Conservation (phyloP, 2,113 vertebrate genomes). For the Phaethon lepturus region DNA sequence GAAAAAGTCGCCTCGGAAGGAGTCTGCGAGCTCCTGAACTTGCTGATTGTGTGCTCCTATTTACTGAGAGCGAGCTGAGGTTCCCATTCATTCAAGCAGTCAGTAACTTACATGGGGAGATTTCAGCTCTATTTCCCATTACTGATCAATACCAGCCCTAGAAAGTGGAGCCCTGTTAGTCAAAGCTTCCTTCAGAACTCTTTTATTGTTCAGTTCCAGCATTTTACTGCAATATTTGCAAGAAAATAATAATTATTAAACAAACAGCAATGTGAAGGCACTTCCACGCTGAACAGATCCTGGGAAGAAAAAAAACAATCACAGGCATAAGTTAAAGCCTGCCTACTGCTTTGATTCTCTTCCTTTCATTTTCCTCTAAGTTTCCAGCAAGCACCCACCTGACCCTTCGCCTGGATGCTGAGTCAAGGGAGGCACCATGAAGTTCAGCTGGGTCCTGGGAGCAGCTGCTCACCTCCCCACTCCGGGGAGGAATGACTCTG, state of each 20-base stretch:
- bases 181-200: not conserved
- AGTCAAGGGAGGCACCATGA: not conserved
- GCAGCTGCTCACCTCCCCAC: not conserved
- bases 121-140: not conserved
- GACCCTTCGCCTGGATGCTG: not conserved
- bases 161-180: not conserved
- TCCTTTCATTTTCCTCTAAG: not conserved
- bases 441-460: not conserved
- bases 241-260: not conserved
- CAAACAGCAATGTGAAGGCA: not conserved
- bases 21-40: not conserved
- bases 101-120: not conserved
- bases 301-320: no score
- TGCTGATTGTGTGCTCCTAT: not conserved
- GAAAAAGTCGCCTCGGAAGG: not conserved
- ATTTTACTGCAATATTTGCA: not conserved
- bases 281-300: not conserved
- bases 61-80: fast-evolving
- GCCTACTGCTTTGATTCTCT: not conserved
- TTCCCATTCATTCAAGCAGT: not conserved
- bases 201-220: not conserved
- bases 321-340: not conserved
- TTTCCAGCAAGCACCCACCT: not conserved
- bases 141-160: not conserved
- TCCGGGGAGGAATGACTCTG: not conserved